Conservation (phyloP, 2,113 vertebrate species). For the Notechis scutatus region DNA sequence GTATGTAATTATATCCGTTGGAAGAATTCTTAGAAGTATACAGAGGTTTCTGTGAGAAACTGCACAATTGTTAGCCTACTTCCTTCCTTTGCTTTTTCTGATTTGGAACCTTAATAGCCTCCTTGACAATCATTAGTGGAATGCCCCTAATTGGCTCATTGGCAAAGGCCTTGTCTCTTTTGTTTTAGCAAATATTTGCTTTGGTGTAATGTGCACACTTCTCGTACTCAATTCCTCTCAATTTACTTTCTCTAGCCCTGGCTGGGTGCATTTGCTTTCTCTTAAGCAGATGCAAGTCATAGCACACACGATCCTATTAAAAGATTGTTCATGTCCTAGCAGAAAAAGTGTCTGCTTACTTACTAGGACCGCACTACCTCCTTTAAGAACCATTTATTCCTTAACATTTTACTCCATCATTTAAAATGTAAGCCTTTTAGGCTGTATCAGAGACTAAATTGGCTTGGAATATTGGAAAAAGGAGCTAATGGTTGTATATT, state of each 20-base stretch:
- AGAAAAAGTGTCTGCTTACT: slow-evolving; percentile 44
- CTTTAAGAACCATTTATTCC: slow-evolving; percentile 15
- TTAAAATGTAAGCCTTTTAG: slow-evolving; percentile 47
- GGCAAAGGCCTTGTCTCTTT: slow-evolving; percentile 18
- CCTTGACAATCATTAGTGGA: neutral
- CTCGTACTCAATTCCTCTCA: slow-evolving; percentile 11
- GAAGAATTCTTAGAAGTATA: neutral
- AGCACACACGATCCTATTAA: slow-evolving; percentile 30
- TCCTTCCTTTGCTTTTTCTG: neutral
- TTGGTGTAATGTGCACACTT: slow-evolving; percentile 14
- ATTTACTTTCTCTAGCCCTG: slow-evolving; percentile 41
- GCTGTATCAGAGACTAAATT: slow-evolving; percentile 47
- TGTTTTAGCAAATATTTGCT: slow-evolving; percentile 42
- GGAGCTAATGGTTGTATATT: neutral
- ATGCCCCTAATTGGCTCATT: slow-evolving; percentile 12
- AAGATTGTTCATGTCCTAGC: neutral
- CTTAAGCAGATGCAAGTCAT: slow-evolving; percentile 41
- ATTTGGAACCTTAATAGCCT: neutral
- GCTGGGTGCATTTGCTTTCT: slow-evolving; percentile 31
- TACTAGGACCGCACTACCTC: slow-evolving; percentile 35
- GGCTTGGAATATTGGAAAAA: slow-evolving; percentile 38
- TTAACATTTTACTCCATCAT: slow-evolving; percentile 33
- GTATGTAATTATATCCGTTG: neutral
- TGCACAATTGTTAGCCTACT: neutral
- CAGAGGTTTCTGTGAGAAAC: neutral